Conservation (phyloP, 2,888 invertebrate genomes). For the Drosophila atroscutellata region DNA sequence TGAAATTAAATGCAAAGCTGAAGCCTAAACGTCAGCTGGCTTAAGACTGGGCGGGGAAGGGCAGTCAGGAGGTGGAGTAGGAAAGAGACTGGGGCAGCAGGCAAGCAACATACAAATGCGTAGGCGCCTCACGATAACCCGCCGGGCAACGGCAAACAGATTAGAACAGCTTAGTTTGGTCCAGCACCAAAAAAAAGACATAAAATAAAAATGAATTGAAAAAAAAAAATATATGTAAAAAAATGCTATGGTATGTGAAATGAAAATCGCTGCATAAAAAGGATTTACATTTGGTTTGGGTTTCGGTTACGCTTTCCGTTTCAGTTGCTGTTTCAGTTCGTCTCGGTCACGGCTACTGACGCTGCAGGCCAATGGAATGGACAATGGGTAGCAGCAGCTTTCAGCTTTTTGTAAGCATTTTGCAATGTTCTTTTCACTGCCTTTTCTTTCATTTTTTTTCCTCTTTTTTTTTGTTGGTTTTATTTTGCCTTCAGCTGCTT, state of each 20-base stretch:
- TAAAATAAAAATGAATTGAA: conserved; percentile 22
- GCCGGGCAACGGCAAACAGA: conserved; percentile 66
- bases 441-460: not conserved
- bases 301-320: conserved; percentile 30
- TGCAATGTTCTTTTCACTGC: conserved; percentile 45
- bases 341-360: conserved; percentile 66
- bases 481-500: conserved; percentile 37
- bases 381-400: conserved; percentile 46
- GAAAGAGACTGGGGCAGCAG: not conserved
- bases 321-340: conserved; percentile 38
- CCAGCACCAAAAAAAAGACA: conserved; percentile 18
- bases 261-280: conserved; percentile 67
- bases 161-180: conserved; percentile 70
- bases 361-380: conserved; percentile 67
- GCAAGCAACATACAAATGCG: conserved; percentile 8
- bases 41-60: not conserved
- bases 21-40: conserved; percentile 9
- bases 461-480: not conserved
- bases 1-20: conserved; percentile 53
- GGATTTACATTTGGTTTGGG: conserved; percentile 53
- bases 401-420: conserved; percentile 42
- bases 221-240: conserved; percentile 19
- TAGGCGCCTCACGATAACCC: conserved; percentile 27
- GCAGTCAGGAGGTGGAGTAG: not conserved
- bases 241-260: conserved; percentile 35